Percentiles rank a stretch among this genome's conserved stretches.
These are phyloP conservation scores for Enteromius fasciolatus DNA, from an alignment of 2,797 vertebrate species.

Conservation along the genomic window DNA sequence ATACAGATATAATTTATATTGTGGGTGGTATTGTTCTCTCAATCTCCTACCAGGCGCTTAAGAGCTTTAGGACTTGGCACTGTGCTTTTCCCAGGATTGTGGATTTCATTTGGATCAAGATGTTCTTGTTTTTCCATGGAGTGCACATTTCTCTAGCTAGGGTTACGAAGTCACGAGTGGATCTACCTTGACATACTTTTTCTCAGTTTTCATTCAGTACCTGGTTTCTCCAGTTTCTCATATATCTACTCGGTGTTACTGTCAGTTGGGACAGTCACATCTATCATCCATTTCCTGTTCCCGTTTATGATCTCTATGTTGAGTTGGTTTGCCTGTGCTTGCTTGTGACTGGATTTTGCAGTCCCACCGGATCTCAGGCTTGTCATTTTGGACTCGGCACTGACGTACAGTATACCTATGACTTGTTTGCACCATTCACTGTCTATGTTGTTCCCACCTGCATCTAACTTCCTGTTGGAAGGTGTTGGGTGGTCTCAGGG, in stretches of 20 bases:
- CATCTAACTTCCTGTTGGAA: neutral
- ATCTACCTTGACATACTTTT: neutral
- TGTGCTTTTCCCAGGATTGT: neutral
- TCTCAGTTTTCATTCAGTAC: neutral
- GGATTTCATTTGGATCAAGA: neutral
- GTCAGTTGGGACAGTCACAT: neutral
- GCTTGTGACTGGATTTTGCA: constrained; percentile 2
- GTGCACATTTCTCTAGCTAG: neutral
- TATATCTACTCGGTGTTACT: neutral
- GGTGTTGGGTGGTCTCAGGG: constrained; percentile 3
- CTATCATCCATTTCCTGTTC: neutral
- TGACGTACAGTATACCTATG: neutral
- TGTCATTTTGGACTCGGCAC: constrained; percentile 3
- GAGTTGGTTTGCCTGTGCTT: neutral
- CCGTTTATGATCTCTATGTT: neutral
- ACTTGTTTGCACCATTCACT: constrained; percentile 7
- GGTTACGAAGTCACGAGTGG: neutral
- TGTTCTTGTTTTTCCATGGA: neutral
- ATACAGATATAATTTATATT: neutral
- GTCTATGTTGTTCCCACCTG: constrained; percentile 4
- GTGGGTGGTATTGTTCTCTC: constrained; percentile 28
- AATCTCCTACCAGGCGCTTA: constrained; percentile 3
- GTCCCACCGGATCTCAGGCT: constrained; percentile 1
- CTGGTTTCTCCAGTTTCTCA: neutral
- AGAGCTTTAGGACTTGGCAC: constrained; percentile 2